Evolutionary conservation across 2,113 vertebrate species (phyloP), one percentile per base, ranked within the genome.

Genomic region (Coryphaenoides rupestris): DNA sequence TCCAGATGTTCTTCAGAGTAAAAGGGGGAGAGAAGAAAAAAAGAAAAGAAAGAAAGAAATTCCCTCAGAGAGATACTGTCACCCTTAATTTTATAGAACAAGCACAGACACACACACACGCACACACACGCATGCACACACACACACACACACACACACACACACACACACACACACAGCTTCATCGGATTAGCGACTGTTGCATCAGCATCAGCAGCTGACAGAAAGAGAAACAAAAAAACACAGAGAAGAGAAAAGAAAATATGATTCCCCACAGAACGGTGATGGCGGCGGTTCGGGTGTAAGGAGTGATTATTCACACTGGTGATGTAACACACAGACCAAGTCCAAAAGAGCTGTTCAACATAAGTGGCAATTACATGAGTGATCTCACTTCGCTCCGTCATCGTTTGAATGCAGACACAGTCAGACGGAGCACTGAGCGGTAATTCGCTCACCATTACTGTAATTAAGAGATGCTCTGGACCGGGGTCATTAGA

Each of bases 311-410:
- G 19, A 50, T 56, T 69, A 19, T n/a, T 0, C 3, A 17, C n/a
- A 28, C 57, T 3, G 40, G 53, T 83, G 74, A 76, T 19, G 61
- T 70, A 71, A 74, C 58, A 26, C 52, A 56, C 62, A 61, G 71
- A 64, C 63, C 66, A 13, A 66, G 79, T 82, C 76, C 77, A 80
- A 84, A 40, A 69, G 68, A 58, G 63, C 72, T 75, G 70, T 81
- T 40, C 22, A 73, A 52, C 70, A 49, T 58, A 72, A 84, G 82
- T 82, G 78, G 71, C 72, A 78, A 81, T 84, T 81, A 83, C 70
- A 75, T 12, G 23, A 68, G 71, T 60, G 75, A 68, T 77, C 68
- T 80, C 45, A 70, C 72, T 75, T 75, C 55, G 59, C 68, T 47
- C 15, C 72, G 70, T 66, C 83, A 75, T 82, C 76, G 72, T 40